Conservation (phyloP, 1,140 invertebrate genomes). For the Solenopsis fugax region DNA sequence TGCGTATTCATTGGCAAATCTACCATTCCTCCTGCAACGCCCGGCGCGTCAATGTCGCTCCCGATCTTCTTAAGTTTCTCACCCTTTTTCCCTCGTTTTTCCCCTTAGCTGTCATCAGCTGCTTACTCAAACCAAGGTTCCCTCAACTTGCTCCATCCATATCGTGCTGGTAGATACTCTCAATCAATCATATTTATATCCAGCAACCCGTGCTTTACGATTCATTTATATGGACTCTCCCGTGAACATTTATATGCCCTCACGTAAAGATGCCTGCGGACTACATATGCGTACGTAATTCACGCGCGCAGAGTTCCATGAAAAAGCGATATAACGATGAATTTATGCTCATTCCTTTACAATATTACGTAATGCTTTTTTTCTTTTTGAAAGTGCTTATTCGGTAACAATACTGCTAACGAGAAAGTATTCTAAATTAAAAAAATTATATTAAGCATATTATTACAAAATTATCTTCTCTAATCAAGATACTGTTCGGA, state of each 20-base stretch:
- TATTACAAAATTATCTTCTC: background rate
- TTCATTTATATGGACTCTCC: constrained; percentile 64
- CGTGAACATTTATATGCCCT: constrained; percentile 17
- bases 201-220: constrained; percentile 57
- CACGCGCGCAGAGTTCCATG: background rate
- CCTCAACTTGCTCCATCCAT: constrained; percentile 71
- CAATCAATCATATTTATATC: constrained; percentile 84
- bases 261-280: background rate
- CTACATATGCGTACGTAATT: background rate
- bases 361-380: background rate
- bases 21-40: constrained; percentile 40
- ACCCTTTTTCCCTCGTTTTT: constrained; percentile 34
- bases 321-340: background rate
- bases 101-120: constrained; percentile 57
- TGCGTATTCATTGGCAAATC: constrained; percentile 67
- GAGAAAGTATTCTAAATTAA: background rate
- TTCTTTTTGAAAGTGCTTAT: background rate
- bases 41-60: constrained; percentile 68
- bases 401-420: background rate
- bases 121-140: constrained; percentile 52
- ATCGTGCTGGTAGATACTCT: constrained; percentile 77
- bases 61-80: constrained; percentile 71
- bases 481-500: background rate
- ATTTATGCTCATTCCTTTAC: background rate
- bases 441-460: background rate